Conservation (phyloP, 1,140 invertebrate species). For the Nymphalis io region DNA sequence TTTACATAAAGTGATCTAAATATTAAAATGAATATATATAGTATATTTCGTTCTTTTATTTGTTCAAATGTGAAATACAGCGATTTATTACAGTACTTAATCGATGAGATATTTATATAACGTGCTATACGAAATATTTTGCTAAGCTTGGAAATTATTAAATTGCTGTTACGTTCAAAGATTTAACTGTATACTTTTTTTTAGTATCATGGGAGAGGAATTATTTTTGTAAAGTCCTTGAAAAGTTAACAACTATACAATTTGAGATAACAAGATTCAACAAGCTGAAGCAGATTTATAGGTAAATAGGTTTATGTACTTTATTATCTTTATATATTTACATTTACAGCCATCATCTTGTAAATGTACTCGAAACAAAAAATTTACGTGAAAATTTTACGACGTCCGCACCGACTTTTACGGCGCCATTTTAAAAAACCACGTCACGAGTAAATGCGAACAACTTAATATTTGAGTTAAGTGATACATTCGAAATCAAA, state of each 20-base stretch:
- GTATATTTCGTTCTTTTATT: too few relatives aligned
- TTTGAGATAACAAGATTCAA: background rate
- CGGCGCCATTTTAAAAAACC: conserved; percentile 35
- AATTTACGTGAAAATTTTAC: conserved; percentile 51
- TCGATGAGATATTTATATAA: too few relatives aligned
- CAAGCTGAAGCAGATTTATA: background rate
- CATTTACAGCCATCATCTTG: conserved; percentile 30
- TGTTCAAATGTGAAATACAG: too few relatives aligned
- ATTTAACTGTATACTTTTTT: too few relatives aligned
- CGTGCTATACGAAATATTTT: too few relatives aligned
- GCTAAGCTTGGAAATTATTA: too few relatives aligned
- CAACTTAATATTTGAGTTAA: conserved; percentile 28
- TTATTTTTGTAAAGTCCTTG: background rate
- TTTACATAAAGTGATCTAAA: too few relatives aligned
- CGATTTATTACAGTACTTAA: too few relatives aligned
- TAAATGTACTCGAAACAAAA: conserved; percentile 44
- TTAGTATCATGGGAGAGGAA: too few relatives aligned
- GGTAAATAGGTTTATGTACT: conserved; percentile 4
- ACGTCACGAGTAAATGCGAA: conserved; percentile 32
- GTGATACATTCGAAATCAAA: background rate
- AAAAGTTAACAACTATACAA: background rate
- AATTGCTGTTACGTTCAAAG: too few relatives aligned
- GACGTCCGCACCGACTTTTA: conserved; percentile 37
- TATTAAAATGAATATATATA: too few relatives aligned
- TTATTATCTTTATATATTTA: conserved; percentile 5